Evolutionary conservation across 2,797 vertebrate genomes (phyloP), one percentile per base, ranked within the genome.

Genomic region (Melanotaenia maccullochi): DNA sequence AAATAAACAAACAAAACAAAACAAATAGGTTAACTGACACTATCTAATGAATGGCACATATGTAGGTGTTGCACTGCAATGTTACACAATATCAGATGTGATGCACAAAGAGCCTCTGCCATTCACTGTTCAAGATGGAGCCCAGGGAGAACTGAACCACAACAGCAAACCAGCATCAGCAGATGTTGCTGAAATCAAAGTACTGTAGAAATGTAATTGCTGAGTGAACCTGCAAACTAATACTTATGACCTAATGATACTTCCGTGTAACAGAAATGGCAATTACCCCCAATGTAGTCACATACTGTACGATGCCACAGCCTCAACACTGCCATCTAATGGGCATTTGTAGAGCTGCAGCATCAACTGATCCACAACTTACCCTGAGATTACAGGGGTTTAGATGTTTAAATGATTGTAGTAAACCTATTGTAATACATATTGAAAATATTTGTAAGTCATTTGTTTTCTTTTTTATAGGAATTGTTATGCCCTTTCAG

Each of bases 281-380:
- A 11, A 14, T 8, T 35, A 63, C 35, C 28, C 20, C n/a, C 8
- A 36, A 7, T 2, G 2, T 36, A 22, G 5, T 3, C 12, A 30
- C 40, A 4, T 28, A 33, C 32, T 33, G 32, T 60, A 9, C 68
- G 9, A 67, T 55, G 13, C 35, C 56, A 73, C 22, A 71, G 71
- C 60, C 77, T 84, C 65, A 81, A 54, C 61, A 73, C 68, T 82
- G 85, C 89, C 90, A 65, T 71, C 90, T 82, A 18, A 71, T 92
- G 90, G 81, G 20, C 22, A 13, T 56, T 83, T 38, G 13, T 60
- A 40, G 28, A 36, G 85, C 72, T 76, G 65, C 82, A 85, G 2
- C 51, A 76, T 61, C 11, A 18, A 11, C 35, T 60, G 2, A 12
- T 14, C 16, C 3, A 14, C 32, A 47, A 20, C 8, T 7, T 24